Percentiles rank a stretch among this genome's conserved stretches.
Conservation (phyloP, 2,888 invertebrate species). For the Noctua pronuba region DNA sequence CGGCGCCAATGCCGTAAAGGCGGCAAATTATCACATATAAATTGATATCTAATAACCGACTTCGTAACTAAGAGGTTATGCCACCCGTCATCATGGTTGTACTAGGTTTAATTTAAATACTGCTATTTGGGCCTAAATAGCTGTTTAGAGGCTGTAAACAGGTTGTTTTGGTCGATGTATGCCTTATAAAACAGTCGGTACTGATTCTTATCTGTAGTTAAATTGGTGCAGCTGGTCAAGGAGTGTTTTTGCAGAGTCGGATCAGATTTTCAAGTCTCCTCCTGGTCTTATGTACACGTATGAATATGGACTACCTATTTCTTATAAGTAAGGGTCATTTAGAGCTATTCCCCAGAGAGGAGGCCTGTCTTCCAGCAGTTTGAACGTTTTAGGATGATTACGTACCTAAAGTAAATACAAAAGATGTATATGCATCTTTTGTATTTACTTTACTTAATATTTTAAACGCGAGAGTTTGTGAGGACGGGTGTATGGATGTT, state of each 20-base stretch:
- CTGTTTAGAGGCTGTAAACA: constrained; percentile 20
- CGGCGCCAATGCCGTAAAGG: constrained; percentile 51
- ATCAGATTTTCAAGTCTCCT: not conserved
- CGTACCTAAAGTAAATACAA: no score
- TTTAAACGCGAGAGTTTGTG: no score
- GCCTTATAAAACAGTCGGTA: not conserved
- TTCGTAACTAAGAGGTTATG: constrained; percentile 30
- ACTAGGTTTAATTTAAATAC: constrained; percentile 28
- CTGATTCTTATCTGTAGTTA: not conserved
- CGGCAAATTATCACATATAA: constrained; percentile 59
- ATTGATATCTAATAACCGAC: constrained; percentile 61
- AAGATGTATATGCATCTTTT: not conserved
- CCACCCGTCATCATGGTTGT: constrained; percentile 10
- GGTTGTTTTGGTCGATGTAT: constrained; percentile 21
- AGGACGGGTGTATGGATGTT: not conserved
- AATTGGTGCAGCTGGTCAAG: constrained; percentile 9
- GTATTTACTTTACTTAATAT: not conserved
- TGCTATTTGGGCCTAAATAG: constrained; percentile 30
- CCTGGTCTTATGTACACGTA: not conserved
- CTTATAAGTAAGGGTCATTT: not conserved
- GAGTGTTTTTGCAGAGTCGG: not conserved
- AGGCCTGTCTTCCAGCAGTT: no score
- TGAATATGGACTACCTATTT: not conserved
- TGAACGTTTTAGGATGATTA: no score
- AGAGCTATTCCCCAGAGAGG: no score